Evolutionary conservation across 2,797 vertebrate species (phyloP).

Genomic region (Lutra lutra): DNA sequence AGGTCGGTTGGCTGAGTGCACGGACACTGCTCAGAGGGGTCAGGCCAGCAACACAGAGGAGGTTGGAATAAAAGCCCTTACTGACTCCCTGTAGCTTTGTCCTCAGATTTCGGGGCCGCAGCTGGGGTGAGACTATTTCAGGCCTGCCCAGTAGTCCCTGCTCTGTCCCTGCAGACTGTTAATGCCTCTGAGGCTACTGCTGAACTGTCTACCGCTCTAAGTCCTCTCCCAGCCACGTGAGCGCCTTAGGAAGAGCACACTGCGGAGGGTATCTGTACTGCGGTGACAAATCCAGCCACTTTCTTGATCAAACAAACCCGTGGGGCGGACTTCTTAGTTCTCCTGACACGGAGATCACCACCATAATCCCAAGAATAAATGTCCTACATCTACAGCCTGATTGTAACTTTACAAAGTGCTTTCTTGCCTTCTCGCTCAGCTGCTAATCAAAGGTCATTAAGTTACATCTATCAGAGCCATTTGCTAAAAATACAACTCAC

Average conservation of each 20-base stretch:
- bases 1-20: not conserved
- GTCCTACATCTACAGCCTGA: not conserved
- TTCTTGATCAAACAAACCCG: not conserved
- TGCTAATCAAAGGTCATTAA: not conserved
- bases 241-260: fast-evolving
- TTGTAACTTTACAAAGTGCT: not conserved
- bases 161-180: too few species aligned
- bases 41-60: not conserved
- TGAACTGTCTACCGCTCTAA: not conserved
- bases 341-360: not conserved
- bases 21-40: too few species aligned
- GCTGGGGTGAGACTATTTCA: not conserved
- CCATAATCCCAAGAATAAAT: not conserved
- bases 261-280: not conserved
- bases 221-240: not conserved
- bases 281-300: not conserved
- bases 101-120: not conserved
- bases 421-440: not conserved
- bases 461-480: not conserved
- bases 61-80: not conserved
- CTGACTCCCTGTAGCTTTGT: not conserved
- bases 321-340: not conserved
- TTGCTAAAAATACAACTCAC: not conserved
- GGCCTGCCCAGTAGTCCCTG: not conserved
- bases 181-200: not conserved